Base-by-base conservation (phyloP, 2,113 vertebrate genomes). In the Hemichromis elongatus region DNA sequence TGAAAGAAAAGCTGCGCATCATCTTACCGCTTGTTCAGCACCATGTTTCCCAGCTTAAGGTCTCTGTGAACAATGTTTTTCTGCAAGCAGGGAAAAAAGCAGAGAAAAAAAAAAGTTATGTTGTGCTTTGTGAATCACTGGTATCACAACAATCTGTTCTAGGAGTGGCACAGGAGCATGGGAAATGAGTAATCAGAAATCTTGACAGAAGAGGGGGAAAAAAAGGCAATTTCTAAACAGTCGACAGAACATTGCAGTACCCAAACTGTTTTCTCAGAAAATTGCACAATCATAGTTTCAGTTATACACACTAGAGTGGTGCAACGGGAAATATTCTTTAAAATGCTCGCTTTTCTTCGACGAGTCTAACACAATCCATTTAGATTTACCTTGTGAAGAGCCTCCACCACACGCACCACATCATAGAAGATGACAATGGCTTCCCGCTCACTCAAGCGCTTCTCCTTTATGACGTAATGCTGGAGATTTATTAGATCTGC, bases 21-120 rank as follows among this genome's bases (percentile, higher is more conserved):
- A 2, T 52, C 96, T 96, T 94, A 99, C 99, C 99, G 97, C 96
- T 99, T 99, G 92, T 99, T 99, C 88, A 99, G 97, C 97, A 99
- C 99, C 99, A 99, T 99, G 95, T 99, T 99, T 92, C 99, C 99
- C 82, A 99, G 97, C 92, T 99, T 99, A 94, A 99, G 96, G 96
- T 99, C 99, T 96, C 99, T 97, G 95, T 99, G 98, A 89, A 99
- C 98, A 87, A 99, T 99, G 90, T 99, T 99, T 94, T 99, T 99
- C 98, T 99, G 96, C 54, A 95, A 37, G 89, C 84, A 40, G 79
- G 79, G n/a, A n/a, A 92, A 82, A 82, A 35, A 86, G 5, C 47
- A 3, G 4, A 42, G 57, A 85, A 68, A 9, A 47, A 54, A 87
- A 70, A 63, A 1, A 28, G 68, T 91, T 70, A 87, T 14, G 52